Evolutionary conservation across 2,113 vertebrate genomes (phyloP).

Genomic region (Cavia aperea): DNA sequence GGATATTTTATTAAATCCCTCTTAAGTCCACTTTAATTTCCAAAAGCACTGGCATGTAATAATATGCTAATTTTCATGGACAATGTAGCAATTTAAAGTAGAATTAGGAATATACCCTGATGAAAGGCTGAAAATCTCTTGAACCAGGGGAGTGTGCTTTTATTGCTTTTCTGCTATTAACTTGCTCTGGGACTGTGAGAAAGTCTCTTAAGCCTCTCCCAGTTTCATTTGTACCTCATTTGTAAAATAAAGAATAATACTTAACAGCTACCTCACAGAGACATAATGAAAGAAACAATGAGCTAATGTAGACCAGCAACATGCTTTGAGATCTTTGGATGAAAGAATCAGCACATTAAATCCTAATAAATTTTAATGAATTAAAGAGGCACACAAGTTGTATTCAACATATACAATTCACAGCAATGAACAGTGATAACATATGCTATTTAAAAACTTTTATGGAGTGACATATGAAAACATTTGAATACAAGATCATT

Average conservation of each 20-base stretch:
- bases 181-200: slow-evolving; percentile 43
- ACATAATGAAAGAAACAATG: slow-evolving; percentile 44
- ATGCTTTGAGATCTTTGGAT: slow-evolving; percentile 42
- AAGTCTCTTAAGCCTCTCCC: slow-evolving; percentile 47
- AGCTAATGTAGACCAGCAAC: slow-evolving; percentile 37
- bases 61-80: slow-evolving; percentile 44
- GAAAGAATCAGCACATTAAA: slow-evolving; percentile 50
- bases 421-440: not conserved
- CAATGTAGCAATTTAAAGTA: slow-evolving; percentile 27
- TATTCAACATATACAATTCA: slow-evolving; percentile 28
- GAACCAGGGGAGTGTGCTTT: slow-evolving; percentile 21
- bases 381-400: slow-evolving; percentile 41
- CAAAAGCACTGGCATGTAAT: slow-evolving; percentile 34
- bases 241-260: slow-evolving; percentile 56
- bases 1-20: slow-evolving; percentile 48
- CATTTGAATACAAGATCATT: slow-evolving; percentile 23
- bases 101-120: slow-evolving; percentile 44
- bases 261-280: slow-evolving; percentile 54
- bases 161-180: slow-evolving; percentile 59
- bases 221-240: slow-evolving; percentile 58
- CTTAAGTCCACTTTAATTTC: slow-evolving; percentile 42
- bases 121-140: slow-evolving; percentile 47
- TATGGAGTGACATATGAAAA: not conserved
- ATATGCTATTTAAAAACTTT: slow-evolving; percentile 14
- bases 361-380: slow-evolving; percentile 53